These are phyloP conservation scores for Microcebus ravelobensis DNA, from an alignment of 2,113 vertebrate species.

Conservation along the genomic window DNA sequence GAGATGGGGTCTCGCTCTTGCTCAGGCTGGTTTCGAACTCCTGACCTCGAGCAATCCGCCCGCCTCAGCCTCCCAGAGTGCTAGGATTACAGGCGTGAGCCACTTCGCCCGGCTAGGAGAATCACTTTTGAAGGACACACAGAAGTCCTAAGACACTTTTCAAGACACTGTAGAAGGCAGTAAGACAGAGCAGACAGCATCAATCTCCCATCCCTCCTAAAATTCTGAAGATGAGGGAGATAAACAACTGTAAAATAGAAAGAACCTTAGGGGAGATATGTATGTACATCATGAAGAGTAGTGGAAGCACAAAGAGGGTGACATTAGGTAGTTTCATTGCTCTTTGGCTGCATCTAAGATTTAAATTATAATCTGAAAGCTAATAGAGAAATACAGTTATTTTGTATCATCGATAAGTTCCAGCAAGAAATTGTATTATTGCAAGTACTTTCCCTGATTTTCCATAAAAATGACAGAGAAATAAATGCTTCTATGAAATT, in stretches of 20 bases:
- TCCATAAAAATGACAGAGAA: not conserved
- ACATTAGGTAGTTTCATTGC: not conserved
- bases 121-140: not conserved
- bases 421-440: conserved; percentile 17
- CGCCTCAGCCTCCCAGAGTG: no score
- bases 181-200: not conserved
- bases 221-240: conserved; percentile 29
- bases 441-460: conserved; percentile 35
- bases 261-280: not conserved
- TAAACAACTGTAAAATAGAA: not conserved
- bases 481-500: conserved; percentile 38
- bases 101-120: no score
- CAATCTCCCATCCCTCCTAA: not conserved
- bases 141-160: conserved; percentile 18
- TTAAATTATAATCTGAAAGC: not conserved
- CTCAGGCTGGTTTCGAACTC: no score
- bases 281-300: not conserved
- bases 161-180: not conserved
- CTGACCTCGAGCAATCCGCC: no score
- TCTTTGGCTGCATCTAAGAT: not conserved
- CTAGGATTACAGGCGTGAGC: no score
- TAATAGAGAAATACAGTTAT: not conserved
- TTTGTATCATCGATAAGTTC: not conserved
- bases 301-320: not conserved
- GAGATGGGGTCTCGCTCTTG: no score